Percentiles rank a stretch among this genome's conserved stretches.
Evolutionary conservation across 2,888 invertebrate genomes (phyloP).

Genomic region (Thumatha senex): DNA sequence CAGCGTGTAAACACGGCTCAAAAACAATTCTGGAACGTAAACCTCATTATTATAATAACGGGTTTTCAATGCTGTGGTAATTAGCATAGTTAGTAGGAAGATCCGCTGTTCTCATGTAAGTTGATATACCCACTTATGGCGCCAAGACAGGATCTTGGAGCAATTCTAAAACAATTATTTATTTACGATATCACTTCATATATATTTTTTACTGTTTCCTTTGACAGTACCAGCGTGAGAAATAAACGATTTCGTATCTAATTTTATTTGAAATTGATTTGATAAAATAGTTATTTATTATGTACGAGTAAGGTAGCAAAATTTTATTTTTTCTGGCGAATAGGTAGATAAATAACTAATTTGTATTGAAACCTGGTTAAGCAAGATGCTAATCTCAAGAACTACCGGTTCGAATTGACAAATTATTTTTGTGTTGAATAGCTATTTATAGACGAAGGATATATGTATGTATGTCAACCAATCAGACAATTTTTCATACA

Average conservation of each 20-base stretch:
- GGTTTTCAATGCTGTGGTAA: neutral
- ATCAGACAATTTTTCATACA: too few species aligned
- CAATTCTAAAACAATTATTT: neutral
- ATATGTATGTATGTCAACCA: too few species aligned
- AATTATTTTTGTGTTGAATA: too few species aligned
- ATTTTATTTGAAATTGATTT: too few species aligned
- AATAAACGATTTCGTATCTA: neutral
- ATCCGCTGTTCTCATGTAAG: neutral
- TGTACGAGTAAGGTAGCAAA: too few species aligned
- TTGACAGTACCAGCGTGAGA: neutral
- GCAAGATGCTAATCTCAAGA: too few species aligned
- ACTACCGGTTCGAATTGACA: too few species aligned
- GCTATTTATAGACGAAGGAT: too few species aligned
- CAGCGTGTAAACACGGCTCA: neutral
- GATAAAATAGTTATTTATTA: too few species aligned
- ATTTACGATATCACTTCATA: neutral
- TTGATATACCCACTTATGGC: neutral
- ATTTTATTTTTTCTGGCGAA: too few species aligned
- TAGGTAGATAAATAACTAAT: too few species aligned
- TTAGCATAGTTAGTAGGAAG: neutral
- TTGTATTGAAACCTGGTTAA: too few species aligned
- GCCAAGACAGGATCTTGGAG: neutral
- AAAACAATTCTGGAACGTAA: neutral
- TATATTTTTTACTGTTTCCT: neutral
- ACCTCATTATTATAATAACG: constrained; percentile 1